Percentiles rank a stretch among this genome's conserved stretches.
Evolutionary conservation across 37 sponge, comb jelly and placozoan species (phyloP).

Genomic region (Beroe forskalii): DNA sequence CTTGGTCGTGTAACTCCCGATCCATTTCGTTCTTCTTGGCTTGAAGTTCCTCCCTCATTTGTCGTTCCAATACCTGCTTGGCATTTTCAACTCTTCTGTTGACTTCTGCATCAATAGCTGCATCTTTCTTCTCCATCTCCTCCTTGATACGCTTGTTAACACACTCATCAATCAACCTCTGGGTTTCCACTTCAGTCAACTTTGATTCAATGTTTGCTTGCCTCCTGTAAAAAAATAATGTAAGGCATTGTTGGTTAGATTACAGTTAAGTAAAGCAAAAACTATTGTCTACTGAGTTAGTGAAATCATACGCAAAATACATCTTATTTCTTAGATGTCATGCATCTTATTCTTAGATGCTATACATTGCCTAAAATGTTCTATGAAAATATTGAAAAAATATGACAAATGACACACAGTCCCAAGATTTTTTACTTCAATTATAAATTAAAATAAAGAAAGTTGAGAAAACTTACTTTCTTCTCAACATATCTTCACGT

Average conservation of each 20-base stretch:
- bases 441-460: too few relatives aligned
- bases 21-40: slow-evolving; percentile 60
- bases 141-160: slow-evolving; percentile 58
- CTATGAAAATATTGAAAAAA: too few relatives aligned
- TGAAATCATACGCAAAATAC: too few relatives aligned
- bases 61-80: slow-evolving; percentile 14
- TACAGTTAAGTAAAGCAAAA: not conserved
- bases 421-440: too few relatives aligned
- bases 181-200: slow-evolving; percentile 44
- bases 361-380: too few relatives aligned
- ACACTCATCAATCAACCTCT: slow-evolving; percentile 52
- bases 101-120: slow-evolving; percentile 38
- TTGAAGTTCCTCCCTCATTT: slow-evolving; percentile 55
- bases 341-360: too few relatives aligned
- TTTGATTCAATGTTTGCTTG: slow-evolving; percentile 65
- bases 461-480: slow-evolving; percentile 62
- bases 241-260: not conserved
- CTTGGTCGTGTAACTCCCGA: slow-evolving; percentile 18
- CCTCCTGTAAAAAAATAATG: slow-evolving; percentile 4
- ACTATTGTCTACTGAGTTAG: too few relatives aligned
- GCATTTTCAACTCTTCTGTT: slow-evolving; percentile 51
- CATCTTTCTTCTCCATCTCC: slow-evolving; percentile 58
- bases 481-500: slow-evolving; percentile 48
- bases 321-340: too few relatives aligned
- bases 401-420: too few relatives aligned